phyloP scores from a whole-genome alignment of 2,888 invertebrate species.

The Dilophus febrilis region DNA sequence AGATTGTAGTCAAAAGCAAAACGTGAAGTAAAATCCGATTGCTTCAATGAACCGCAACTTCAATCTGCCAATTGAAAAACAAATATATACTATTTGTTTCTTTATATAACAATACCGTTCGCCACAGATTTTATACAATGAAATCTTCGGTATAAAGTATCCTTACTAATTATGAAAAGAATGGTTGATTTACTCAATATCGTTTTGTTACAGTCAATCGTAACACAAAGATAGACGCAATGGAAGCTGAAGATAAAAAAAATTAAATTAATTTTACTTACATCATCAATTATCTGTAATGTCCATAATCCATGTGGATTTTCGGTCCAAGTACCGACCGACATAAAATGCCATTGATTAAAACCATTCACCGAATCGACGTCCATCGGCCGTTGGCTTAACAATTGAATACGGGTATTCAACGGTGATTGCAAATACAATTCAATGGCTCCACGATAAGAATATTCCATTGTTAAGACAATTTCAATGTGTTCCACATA shows the following conservation, averaged over 20 bases:
- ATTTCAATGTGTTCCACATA: slow-evolving; percentile 77
- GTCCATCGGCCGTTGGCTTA: slow-evolving; percentile 55
- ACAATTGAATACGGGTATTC: slow-evolving; percentile 53
- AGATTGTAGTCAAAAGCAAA: no score
- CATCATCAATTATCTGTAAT: slow-evolving; percentile 29
- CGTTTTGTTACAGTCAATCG: no score
- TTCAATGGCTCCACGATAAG: slow-evolving; percentile 45
- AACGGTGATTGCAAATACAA: slow-evolving; percentile 3
- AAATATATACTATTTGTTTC: no score
- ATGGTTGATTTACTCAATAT: no score
- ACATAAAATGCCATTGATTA: slow-evolving; percentile 64
- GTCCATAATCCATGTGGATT: slow-evolving; percentile 52
- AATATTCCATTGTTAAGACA: slow-evolving; percentile 50
- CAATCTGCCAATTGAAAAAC: no score
- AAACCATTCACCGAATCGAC: slow-evolving; percentile 54
- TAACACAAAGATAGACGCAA: no score
- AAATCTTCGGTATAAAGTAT: no score
- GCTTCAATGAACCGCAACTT: no score
- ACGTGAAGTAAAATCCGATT: no score
- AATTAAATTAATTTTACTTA: not conserved
- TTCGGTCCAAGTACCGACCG: slow-evolving; percentile 86
- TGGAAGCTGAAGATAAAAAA: not conserved
- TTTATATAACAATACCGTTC: no score
- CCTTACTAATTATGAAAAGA: no score
- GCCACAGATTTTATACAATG: no score